Base-by-base conservation (phyloP, 2,888 invertebrate species). In the Protula sp. region DNA sequence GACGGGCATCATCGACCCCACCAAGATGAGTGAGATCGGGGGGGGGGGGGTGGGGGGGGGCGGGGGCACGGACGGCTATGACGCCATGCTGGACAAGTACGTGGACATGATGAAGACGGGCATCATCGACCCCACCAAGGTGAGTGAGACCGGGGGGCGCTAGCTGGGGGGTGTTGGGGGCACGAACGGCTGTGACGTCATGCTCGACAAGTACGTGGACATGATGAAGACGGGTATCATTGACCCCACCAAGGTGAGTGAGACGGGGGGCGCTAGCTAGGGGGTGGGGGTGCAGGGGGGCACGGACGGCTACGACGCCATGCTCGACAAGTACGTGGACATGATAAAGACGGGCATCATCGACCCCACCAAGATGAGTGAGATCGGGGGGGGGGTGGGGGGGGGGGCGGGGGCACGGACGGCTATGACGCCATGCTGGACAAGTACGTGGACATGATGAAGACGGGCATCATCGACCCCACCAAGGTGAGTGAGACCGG, bases 41-140 rank as follows among this genome's bases (percentile, higher is more conserved):
- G n/a, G n/a, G n/a, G n/a, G n/a, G n/a, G n/a, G n/a, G n/a, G n/a
- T n/a, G n/a, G n/a, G n/a, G 30, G 66, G 63, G 22, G 54, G 68
- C 19, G 90, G 90, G 66, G 84, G 88, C 66, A 65, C 69, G 51
- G 94, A n/a, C n/a, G n/a, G 94, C 61, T 95, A 94, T 81, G 94
- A 95, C 83, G 95, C 94, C 0, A 81, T 93, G 63, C 91, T 89
- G 74, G 87, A 89, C 75, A 89, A 91, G 81, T 94, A 90, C 81
- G 91, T 91, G 5, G 90, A 95, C 79, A 89, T 97, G 87, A 91
- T 94, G 74, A 90, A 92, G 74, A 88, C 88, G 77, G 95, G 95
- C 64, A 95, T 97, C 75, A 92, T 97, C 79, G 95, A 95, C 82
- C 95, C 95, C 47, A 95, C 95, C n/a, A n/a, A n/a, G n/a, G n/a